Evolutionary conservation across 2,888 invertebrate species (phyloP).

Genomic region (Drosophila differens): DNA sequence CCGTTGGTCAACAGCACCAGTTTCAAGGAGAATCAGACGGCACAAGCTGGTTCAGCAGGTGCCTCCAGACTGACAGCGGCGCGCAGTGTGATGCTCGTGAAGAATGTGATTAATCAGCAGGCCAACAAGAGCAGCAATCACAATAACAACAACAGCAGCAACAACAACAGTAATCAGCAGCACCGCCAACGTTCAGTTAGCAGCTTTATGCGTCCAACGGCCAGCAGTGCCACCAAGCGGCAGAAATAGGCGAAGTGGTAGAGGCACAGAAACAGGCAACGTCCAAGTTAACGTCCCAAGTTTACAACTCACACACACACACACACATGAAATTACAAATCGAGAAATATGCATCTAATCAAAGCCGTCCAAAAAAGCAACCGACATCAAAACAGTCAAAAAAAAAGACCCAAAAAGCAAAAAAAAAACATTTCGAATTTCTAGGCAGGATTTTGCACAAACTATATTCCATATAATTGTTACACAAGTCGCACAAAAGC

Average conservation of each 20-base stretch:
- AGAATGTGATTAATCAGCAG: conserved; percentile 76
- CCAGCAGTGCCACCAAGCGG: conserved; percentile 91
- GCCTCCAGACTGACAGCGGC: conserved; percentile 67
- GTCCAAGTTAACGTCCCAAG: conserved; percentile 67
- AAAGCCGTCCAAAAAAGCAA: conserved; percentile 72
- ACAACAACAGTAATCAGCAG: conserved; percentile 40
- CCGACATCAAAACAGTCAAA: conserved; percentile 42
- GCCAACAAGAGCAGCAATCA: conserved; percentile 41
- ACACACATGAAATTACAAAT: conserved; percentile 56
- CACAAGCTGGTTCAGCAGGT: conserved; percentile 27
- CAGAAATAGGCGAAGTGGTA: conserved; percentile 73
- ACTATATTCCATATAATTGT: conserved; percentile 52
- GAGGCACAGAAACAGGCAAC: conserved; percentile 9
- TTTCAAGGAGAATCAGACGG: conserved; percentile 86
- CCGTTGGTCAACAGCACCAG: conserved; percentile 83
- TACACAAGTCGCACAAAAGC: conserved; percentile 43
- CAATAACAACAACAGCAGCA: conserved; percentile 19
- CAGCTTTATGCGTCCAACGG: conserved; percentile 94
- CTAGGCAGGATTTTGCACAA: conserved; percentile 67
- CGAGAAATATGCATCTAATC: conserved; percentile 51
- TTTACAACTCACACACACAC: conserved; percentile 42
- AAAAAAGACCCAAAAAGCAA: neutral
- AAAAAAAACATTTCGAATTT: conserved; percentile 71
- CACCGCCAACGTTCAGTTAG: conserved; percentile 83
- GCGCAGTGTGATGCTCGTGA: conserved; percentile 80